Conservation (phyloP, 1,140 invertebrate genomes). For the Aphelinus certus region DNA sequence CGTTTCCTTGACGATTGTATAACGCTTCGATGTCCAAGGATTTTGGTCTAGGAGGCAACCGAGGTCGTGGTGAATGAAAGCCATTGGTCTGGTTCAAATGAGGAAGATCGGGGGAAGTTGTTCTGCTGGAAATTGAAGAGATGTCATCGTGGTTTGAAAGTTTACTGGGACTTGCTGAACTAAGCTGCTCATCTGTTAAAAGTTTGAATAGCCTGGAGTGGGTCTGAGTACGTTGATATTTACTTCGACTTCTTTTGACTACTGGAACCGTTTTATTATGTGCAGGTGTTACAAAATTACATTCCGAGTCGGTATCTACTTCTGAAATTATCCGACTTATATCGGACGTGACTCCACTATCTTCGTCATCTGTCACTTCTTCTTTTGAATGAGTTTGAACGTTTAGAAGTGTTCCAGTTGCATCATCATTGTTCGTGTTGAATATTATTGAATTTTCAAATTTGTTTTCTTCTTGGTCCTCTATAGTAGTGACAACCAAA, state of each 20-base stretch:
- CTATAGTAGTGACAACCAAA: neutral
- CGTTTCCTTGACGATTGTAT: constrained; percentile 33
- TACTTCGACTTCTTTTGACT: constrained; percentile 23
- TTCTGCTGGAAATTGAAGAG: constrained; percentile 50
- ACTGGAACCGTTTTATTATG: neutral
- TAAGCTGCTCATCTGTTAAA: constrained; percentile 70
- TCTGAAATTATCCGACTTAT: constrained; percentile 76
- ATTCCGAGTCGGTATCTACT: constrained; percentile 73
- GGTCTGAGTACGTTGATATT: constrained; percentile 76
- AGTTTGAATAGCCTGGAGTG: constrained; percentile 77
- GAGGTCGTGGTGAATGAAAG: constrained; percentile 55
- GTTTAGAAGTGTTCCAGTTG: constrained; percentile 48
- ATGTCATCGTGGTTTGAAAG: constrained; percentile 49
- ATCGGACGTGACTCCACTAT: constrained; percentile 78
- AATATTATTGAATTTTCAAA: neutral
- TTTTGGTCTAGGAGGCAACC: constrained; percentile 51
- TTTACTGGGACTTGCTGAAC: constrained; percentile 45
- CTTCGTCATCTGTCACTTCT: constrained; percentile 71
- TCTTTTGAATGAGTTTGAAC: constrained; percentile 62
- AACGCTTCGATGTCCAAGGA: constrained; percentile 42
- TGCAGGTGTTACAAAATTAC: constrained; percentile 26
- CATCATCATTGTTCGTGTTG: neutral
- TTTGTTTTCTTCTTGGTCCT: too few species aligned
- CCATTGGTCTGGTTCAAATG: constrained; percentile 56
- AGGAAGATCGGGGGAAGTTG: constrained; percentile 56